Evolutionary conservation across 2,113 vertebrate genomes (phyloP).

Genomic region (Rhinoptilus africanus): DNA sequence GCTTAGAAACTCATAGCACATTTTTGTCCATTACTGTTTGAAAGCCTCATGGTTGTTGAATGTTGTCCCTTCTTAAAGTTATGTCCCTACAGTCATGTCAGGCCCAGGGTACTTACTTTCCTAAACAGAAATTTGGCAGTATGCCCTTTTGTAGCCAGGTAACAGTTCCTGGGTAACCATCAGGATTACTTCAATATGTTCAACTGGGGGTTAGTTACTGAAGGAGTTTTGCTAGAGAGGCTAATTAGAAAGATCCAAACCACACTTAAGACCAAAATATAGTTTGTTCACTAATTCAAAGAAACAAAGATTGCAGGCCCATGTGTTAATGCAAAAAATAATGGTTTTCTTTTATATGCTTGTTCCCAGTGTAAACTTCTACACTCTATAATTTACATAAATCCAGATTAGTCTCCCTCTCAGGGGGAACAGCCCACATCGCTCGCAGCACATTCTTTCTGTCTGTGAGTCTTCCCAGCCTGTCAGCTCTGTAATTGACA

Average conservation of each 20-base stretch:
- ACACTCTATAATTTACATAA: not conserved
- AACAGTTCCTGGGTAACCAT: not conserved
- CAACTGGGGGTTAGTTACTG: not conserved
- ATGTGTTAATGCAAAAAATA: not conserved
- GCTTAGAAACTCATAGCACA: not conserved
- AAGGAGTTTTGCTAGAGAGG: not conserved
- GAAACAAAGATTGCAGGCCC: not conserved
- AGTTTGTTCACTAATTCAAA: not conserved
- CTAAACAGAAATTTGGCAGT: not conserved
- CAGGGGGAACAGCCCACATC: not conserved
- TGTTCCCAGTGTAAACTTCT: not conserved
- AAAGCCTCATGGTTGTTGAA: not conserved
- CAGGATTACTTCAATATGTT: not conserved
- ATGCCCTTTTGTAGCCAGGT: not conserved
- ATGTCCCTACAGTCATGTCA: not conserved
- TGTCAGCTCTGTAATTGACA: not conserved
- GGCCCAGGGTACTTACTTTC: not conserved
- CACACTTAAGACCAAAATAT: not conserved
- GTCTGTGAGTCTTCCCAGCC: slow-evolving; percentile 18
- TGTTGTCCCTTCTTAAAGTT: not conserved
- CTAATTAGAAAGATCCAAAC: not conserved
- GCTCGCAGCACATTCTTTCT: slow-evolving; percentile 6
- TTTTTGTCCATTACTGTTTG: not conserved
- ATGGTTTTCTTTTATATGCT: not conserved
- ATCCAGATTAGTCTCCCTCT: not conserved